Conservation (phyloP, 1,140 invertebrate genomes). For the Heliconius himera region DNA sequence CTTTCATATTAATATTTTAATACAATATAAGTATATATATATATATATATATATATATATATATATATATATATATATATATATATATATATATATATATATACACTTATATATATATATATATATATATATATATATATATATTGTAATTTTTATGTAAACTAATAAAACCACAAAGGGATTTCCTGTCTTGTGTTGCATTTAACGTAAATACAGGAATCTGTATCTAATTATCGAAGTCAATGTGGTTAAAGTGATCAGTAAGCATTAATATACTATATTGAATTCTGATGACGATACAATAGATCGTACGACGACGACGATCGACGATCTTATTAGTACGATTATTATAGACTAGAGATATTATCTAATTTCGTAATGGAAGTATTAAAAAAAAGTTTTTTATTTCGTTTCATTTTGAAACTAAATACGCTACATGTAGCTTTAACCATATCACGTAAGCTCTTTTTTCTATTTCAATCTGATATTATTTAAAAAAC, state of each 20-base stretch:
- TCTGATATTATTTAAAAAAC: too few species aligned
- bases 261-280: background rate
- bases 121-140: background rate
- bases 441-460: too few species aligned
- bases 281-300: background rate
- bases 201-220: background rate
- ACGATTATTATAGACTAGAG: background rate
- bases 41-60: background rate
- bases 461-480: too few species aligned
- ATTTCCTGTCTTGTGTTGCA: background rate
- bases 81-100: background rate
- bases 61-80: background rate
- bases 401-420: too few species aligned
- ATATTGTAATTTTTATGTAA: too few species aligned
- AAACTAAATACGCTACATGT: too few species aligned
- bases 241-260: background rate
- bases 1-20: background rate
- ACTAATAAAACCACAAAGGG: background rate
- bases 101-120: background rate
- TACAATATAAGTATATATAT: background rate
- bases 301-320: too few species aligned
- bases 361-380: background rate
- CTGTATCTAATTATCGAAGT: background rate
- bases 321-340: too few species aligned
- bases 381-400: background rate